Percentiles rank a stretch among this genome's conserved stretches.
phyloP scores from a whole-genome alignment of 2,113 vertebrate genomes.

The Channa argus region DNA sequence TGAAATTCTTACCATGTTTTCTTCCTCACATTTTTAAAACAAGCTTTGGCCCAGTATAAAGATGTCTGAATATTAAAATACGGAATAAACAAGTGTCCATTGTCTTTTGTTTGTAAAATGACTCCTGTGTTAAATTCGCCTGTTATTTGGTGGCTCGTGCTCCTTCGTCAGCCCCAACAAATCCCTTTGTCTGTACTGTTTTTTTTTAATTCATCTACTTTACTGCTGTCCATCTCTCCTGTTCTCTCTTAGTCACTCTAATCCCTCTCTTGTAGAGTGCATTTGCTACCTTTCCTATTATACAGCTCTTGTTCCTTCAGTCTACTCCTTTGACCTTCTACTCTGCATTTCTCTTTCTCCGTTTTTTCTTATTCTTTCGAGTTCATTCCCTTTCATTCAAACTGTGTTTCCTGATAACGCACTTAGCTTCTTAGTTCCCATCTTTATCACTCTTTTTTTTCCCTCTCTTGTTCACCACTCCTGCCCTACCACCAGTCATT shows the following conservation, averaged over 20 bases:
- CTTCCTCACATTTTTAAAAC: too few species aligned
- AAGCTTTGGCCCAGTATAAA: too few species aligned
- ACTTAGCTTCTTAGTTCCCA: background rate
- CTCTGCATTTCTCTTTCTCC: slow-evolving; percentile 13
- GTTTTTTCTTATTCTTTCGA: background rate
- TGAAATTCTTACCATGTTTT: too few species aligned
- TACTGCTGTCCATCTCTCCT: slow-evolving; percentile 29
- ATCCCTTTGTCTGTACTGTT: slow-evolving; percentile 48
- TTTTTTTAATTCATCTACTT: slow-evolving; percentile 55
- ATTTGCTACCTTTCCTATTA: slow-evolving; percentile 36
- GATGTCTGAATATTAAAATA: background rate
- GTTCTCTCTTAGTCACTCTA: slow-evolving; percentile 48
- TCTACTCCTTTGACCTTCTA: slow-evolving; percentile 33
- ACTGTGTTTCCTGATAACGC: slow-evolving; percentile 1
- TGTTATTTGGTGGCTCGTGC: slow-evolving; percentile 31
- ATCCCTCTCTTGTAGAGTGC: slow-evolving; percentile 36
- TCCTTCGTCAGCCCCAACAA: slow-evolving; percentile 39
- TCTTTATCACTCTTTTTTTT: slow-evolving; percentile 16
- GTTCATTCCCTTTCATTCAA: slow-evolving; percentile 16
- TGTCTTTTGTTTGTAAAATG: too few species aligned
- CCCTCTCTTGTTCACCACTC: slow-evolving; percentile 6
- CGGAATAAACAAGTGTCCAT: background rate
- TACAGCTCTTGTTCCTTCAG: slow-evolving; percentile 3
- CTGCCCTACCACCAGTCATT: slow-evolving; percentile 7
- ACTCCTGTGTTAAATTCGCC: slow-evolving; percentile 2